Conservation (phyloP, 2,888 invertebrate species). For the Nemoura dubitans region DNA sequence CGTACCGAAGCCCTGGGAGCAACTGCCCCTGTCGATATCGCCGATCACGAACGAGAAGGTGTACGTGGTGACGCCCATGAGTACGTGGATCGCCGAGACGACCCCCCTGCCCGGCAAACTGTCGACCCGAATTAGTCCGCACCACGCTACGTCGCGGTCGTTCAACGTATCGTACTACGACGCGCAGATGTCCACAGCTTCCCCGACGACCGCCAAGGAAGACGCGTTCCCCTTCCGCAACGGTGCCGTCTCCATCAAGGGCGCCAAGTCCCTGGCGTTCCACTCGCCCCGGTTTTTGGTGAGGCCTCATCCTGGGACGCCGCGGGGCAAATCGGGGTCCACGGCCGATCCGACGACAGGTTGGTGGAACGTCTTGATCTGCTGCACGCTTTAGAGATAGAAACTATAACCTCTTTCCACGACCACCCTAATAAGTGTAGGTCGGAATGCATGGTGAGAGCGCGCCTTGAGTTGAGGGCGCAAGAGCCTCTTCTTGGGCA, state of each 20-base stretch:
- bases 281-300: conserved; percentile 66
- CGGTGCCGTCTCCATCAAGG: conserved; percentile 32
- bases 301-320: conserved; percentile 65
- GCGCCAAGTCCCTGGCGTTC: conserved; percentile 56
- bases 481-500: no score
- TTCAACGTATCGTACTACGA: conserved; percentile 13
- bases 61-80: conserved; percentile 83
- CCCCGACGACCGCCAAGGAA: conserved; percentile 55
- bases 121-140: background rate
- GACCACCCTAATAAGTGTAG: no score
- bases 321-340: background rate
- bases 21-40: conserved; percentile 75
- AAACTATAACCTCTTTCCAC: no score
- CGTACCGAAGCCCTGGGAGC: conserved; percentile 69
- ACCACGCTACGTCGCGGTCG: background rate
- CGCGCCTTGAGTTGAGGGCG: no score
- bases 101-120: conserved; percentile 53
- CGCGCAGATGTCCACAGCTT: background rate
- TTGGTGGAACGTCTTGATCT: background rate
- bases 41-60: conserved; percentile 82
- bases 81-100: conserved; percentile 43
- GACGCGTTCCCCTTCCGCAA: conserved; percentile 49
- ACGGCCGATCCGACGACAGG: background rate
- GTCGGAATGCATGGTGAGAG: no score
- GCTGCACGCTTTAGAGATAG: no score